Base-by-base conservation (phyloP, 1,140 invertebrate species). In the Orussus abietinus region DNA sequence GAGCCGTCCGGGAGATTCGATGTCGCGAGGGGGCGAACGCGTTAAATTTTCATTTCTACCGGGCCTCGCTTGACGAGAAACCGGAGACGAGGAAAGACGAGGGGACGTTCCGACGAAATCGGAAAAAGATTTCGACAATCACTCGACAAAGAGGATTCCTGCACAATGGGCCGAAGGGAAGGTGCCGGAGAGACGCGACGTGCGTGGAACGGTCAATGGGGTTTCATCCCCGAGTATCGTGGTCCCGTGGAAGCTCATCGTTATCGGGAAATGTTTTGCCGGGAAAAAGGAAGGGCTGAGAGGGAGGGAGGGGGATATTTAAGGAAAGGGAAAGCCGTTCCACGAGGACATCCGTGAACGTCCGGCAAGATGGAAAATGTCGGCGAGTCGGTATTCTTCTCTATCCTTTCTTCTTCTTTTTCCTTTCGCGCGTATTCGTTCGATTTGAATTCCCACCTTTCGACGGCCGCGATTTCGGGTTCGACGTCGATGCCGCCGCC, bases 11-110 rank as follows among this genome's bases (percentile, higher is more conserved):
- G n/a, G n/a, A n/a, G n/a, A n/a, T n/a, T n/a, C n/a, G n/a, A n/a
- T n/a, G n/a, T n/a, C n/a, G n/a, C n/a, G n/a, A n/a, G n/a, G n/a
- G n/a, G n/a, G n/a, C n/a, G n/a, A n/a, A n/a, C n/a, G n/a, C 42
- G 55, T 59, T 53, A 61, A 59, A 61, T 56, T 61, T 61, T 54
- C 58, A 55, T 61, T 59, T n/a, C n/a, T n/a, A n/a, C n/a, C n/a
- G n/a, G n/a, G n/a, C n/a, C n/a, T n/a, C n/a, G n/a, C n/a, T n/a
- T n/a, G n/a, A n/a, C n/a, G n/a, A n/a, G n/a, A n/a, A n/a, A n/a
- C n/a, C n/a, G n/a, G n/a, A n/a, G n/a, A n/a, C n/a, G n/a, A n/a
- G n/a, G n/a, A n/a, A 47, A 35, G 47, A 39, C 25, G 28, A 38
- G 29, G 29, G 45, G n/a, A 28, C 19, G 20, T 17, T 58, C 45